Evolutionary conservation across 1,140 invertebrate genomes (phyloP).

Genomic region (Pissodes strobi): DNA sequence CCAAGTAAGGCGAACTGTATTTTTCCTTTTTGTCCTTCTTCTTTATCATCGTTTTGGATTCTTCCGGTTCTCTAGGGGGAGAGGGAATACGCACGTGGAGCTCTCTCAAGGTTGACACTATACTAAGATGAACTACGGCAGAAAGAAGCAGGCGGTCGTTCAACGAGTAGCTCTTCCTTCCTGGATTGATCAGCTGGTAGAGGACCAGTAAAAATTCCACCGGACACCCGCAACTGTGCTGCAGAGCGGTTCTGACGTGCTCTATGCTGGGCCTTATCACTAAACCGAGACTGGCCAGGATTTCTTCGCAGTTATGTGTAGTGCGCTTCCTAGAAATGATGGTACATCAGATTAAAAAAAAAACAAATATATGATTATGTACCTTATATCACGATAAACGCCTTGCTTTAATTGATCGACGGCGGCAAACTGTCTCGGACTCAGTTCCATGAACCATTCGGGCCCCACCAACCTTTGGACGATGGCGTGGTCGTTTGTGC

Average conservation of each 20-base stretch:
- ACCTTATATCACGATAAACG: conserved; percentile 1
- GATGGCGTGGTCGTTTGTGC: background rate
- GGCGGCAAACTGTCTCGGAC: conserved; percentile 40
- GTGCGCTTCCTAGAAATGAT: conserved; percentile 21
- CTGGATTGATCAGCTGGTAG: conserved; percentile 46
- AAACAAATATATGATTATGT: background rate
- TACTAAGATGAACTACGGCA: conserved; percentile 47
- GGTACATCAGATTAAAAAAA: background rate
- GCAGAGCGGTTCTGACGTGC: conserved; percentile 41
- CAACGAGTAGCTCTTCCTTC: conserved; percentile 32
- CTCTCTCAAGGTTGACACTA: conserved; percentile 47
- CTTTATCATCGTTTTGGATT: conserved; percentile 1
- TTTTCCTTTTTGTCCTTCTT: conserved; percentile 7
- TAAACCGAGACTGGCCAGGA: conserved; percentile 43
- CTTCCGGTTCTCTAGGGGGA: conserved; percentile 39
- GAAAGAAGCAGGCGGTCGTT: conserved; percentile 47
- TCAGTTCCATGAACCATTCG: conserved; percentile 53
- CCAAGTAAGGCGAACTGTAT: conserved; percentile 45
- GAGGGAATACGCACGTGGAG: conserved; percentile 52
- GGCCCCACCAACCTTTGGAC: conserved; percentile 42
- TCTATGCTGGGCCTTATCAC: conserved; percentile 40
- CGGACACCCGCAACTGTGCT: conserved; percentile 41
- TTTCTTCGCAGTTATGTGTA: conserved; percentile 30
- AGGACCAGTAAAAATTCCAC: conserved; percentile 50
- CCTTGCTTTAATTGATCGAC: conserved; percentile 42